phyloP scores from a whole-genome alignment of 2,113 vertebrate species.

The Asarcornis scutulata region DNA sequence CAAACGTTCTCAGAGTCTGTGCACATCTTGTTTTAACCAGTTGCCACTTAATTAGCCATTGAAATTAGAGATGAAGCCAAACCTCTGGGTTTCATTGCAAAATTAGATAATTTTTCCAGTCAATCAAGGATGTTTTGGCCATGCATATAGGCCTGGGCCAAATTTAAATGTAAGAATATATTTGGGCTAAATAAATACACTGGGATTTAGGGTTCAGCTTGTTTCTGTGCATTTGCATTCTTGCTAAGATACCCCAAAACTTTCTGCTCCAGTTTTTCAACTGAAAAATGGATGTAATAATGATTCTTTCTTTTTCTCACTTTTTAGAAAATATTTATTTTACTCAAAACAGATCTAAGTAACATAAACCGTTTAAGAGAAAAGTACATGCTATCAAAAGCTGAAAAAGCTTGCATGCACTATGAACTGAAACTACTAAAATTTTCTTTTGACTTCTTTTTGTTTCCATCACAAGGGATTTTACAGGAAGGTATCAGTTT shows the following conservation, averaged over 20 bases:
- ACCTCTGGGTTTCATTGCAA: background rate
- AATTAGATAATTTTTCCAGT: background rate
- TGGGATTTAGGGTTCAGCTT: background rate
- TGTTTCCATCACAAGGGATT: conserved; percentile 23
- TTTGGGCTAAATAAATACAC: background rate
- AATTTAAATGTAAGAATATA: background rate
- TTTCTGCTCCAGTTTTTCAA: background rate
- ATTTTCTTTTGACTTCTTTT: conserved; percentile 46
- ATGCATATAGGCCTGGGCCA: background rate
- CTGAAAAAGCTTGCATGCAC: background rate
- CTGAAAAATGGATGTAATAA: background rate
- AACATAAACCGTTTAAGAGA: background rate
- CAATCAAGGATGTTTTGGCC: background rate
- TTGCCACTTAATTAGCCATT: background rate
- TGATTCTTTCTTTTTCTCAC: background rate
- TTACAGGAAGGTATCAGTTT: conserved; percentile 18
- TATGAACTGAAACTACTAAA: background rate
- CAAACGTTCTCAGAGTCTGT: background rate
- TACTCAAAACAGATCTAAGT: background rate
- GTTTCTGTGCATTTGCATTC: background rate
- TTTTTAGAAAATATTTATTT: background rate
- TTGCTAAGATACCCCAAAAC: background rate
- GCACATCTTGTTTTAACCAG: background rate
- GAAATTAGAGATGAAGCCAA: background rate
- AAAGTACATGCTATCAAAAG: background rate